These are phyloP conservation scores for Homalodisca vitripennis DNA, from an alignment of 1,140 invertebrate species.

Conservation along the genomic window DNA sequence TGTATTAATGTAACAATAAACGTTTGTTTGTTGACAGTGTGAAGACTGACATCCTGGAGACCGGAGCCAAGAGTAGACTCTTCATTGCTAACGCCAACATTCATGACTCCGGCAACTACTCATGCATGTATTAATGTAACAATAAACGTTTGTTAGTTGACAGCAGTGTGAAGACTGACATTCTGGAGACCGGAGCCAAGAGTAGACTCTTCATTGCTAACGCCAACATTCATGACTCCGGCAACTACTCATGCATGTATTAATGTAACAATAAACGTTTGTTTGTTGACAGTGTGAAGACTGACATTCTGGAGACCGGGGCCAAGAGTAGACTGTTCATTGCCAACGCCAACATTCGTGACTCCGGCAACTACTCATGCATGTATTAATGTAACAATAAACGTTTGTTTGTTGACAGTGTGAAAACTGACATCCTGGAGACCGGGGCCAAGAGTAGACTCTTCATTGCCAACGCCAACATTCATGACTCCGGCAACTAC, in stretches of 20 bases:
- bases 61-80: constrained; percentile 72
- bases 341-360: constrained; percentile 71
- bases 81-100: constrained; percentile 78
- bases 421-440: constrained; percentile 77
- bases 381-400: no score
- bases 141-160: no score
- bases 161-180: constrained; percentile 82
- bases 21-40: constrained; percentile 55
- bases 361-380: constrained; percentile 88
- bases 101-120: constrained; percentile 86
- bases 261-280: no score
- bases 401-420: constrained; percentile 53
- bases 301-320: constrained; percentile 72
- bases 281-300: constrained; percentile 65
- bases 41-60: constrained; percentile 76
- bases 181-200: constrained; percentile 70
- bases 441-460: constrained; percentile 74
- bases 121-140: no score
- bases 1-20: no score
- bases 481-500: constrained; percentile 85
- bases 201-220: constrained; percentile 81
- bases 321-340: constrained; percentile 79
- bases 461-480: constrained; percentile 75
- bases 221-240: constrained; percentile 76
- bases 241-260: constrained; percentile 87